These are phyloP conservation scores for Semicossyphus pulcher DNA, from an alignment of 2,113 vertebrate species.

Conservation along the genomic window DNA sequence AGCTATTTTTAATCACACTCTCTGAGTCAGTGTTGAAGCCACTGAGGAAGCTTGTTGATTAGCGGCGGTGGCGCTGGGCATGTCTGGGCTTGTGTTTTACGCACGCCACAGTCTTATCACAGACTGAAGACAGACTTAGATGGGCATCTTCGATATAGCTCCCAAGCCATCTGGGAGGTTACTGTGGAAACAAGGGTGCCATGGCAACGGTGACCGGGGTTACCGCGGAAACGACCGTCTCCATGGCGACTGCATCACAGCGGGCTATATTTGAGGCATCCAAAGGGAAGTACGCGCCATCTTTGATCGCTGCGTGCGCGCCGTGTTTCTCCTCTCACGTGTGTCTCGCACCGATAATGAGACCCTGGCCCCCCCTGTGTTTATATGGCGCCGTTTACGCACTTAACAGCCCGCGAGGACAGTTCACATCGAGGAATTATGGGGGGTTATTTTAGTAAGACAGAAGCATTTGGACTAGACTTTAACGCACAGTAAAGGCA, in stretches of 20 bases:
- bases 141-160: constrained; percentile 70
- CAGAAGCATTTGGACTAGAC: constrained; percentile 66
- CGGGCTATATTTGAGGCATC: constrained; percentile 90
- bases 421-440: constrained; percentile 22
- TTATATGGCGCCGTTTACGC: constrained; percentile 45
- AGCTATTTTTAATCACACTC: constrained; percentile 24
- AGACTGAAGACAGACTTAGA: constrained; percentile 30
- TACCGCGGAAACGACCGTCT: constrained; percentile 93
- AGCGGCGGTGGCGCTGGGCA: not conserved
- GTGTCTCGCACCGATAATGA: constrained; percentile 54
- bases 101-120: constrained; percentile 24
- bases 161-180: constrained; percentile 91
- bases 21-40: constrained; percentile 4
- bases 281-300: constrained; percentile 86
- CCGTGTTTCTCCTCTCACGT: constrained; percentile 58
- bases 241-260: constrained; percentile 96
- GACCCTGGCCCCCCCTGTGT: constrained; percentile 30
- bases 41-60: not conserved
- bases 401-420: constrained; percentile 23
- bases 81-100: constrained; percentile 24
- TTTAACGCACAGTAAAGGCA: constrained; percentile 76
- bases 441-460: constrained; percentile 30
- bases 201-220: constrained; percentile 95
- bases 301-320: constrained; percentile 61
- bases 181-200: constrained; percentile 90